Conservation (phyloP, 2,797 vertebrate genomes). For the Smutsia temminckii region DNA sequence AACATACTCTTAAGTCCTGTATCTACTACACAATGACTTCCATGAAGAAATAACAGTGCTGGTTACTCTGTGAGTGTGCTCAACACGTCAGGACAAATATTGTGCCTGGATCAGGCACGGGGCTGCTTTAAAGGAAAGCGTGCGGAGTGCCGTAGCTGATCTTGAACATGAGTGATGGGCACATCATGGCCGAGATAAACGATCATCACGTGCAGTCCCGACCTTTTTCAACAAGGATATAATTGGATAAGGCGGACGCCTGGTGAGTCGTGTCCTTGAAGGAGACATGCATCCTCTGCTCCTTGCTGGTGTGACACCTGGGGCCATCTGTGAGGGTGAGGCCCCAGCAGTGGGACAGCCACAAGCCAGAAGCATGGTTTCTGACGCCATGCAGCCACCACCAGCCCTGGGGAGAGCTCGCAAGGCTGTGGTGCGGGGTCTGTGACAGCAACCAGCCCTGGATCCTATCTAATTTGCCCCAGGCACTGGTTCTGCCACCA, state of each 20-base stretch:
- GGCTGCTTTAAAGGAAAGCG: background rate
- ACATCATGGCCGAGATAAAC: accelerated
- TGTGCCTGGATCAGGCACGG: background rate
- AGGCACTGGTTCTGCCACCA: background rate
- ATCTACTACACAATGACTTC: background rate
- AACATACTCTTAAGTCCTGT: background rate
- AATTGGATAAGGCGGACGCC: background rate
- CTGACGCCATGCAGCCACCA: accelerated
- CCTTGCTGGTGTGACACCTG: accelerated
- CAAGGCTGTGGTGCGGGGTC: background rate
- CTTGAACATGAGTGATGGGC: accelerated
- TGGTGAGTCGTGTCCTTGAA: background rate
- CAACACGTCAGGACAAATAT: background rate
- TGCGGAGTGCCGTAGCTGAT: accelerated
- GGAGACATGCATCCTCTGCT: background rate
- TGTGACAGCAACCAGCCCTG: too few relatives aligned
- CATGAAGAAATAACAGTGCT: background rate
- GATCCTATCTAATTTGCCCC: background rate
- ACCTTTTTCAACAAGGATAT: background rate
- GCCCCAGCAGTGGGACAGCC: background rate
- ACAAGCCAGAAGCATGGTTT: accelerated
- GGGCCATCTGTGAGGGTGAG: background rate
- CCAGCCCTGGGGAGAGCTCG: accelerated
- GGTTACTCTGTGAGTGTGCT: too few relatives aligned
- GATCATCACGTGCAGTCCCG: background rate